Conservation (phyloP, 2,797 vertebrate species). For the Buphagus erythrorhynchus region DNA sequence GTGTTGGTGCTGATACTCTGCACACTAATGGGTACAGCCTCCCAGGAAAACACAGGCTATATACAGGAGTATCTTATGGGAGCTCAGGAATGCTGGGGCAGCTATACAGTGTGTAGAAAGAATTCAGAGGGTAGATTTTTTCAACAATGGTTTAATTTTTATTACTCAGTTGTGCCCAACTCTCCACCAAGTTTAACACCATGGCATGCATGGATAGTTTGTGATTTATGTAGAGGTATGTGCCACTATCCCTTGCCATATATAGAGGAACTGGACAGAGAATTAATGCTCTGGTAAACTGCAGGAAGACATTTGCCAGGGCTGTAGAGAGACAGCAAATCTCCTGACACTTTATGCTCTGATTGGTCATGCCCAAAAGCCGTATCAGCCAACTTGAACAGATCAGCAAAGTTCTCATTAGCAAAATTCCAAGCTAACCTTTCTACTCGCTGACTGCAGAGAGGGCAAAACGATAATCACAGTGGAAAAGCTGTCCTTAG, state of each 20-base stretch:
- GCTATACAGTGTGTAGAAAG: background rate
- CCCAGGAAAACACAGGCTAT: background rate
- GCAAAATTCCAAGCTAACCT: slow-evolving; percentile 30
- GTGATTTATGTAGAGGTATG: background rate
- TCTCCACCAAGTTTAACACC: background rate
- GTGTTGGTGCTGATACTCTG: background rate
- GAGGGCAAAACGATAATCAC: slow-evolving; percentile 30
- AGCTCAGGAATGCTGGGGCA: background rate
- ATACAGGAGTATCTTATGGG: background rate
- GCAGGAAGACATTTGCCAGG: background rate
- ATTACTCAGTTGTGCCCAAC: background rate
- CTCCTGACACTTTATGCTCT: background rate
- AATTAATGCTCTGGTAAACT: background rate
- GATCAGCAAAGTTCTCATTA: slow-evolving; percentile 65
- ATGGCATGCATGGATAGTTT: background rate
- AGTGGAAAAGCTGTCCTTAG: slow-evolving; percentile 25
- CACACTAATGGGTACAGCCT: background rate
- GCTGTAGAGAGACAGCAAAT: background rate
- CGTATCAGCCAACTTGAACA: slow-evolving; percentile 17
- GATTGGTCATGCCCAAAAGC: slow-evolving; percentile 44
- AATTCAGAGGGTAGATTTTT: background rate
- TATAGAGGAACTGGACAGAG: background rate
- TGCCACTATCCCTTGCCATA: background rate
- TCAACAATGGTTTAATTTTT: background rate
- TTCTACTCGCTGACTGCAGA: background rate